These are phyloP conservation scores for Gallinago jamesoni DNA, from an alignment of 2,113 vertebrate genomes.

Conservation along the genomic window DNA sequence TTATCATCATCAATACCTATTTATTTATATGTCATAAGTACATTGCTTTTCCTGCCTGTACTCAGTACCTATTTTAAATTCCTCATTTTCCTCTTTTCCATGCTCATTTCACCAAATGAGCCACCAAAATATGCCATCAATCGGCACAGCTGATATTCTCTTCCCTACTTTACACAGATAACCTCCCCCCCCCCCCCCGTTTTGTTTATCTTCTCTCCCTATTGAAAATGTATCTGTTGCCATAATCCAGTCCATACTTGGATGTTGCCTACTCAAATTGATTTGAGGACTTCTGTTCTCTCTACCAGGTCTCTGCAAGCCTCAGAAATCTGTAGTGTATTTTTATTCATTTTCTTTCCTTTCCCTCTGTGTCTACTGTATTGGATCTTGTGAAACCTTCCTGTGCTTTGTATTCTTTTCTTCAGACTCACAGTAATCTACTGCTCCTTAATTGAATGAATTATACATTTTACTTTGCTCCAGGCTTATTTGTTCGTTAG, in stretches of 20 bases:
- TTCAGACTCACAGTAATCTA: background rate
- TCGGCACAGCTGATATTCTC: background rate
- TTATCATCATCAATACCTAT: background rate
- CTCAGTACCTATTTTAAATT: background rate
- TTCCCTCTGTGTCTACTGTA: background rate
- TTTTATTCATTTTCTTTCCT: background rate
- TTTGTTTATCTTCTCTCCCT: background rate
- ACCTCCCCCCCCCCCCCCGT: rapidly evolving
- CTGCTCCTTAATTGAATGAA: background rate
- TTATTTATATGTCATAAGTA: background rate
- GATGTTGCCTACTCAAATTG: background rate
- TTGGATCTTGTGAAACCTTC: background rate
- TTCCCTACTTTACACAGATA: background rate
- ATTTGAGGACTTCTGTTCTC: background rate
- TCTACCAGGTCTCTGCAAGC: background rate
- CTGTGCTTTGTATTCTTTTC: background rate
- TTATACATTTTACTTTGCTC: background rate
- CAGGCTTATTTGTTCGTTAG: background rate
- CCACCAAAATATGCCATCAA: background rate
- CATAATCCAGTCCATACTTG: background rate
- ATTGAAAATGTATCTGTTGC: background rate
- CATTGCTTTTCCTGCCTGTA: background rate
- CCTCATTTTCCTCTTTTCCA: background rate
- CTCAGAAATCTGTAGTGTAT: background rate
- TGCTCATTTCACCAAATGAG: background rate